These are phyloP conservation scores for Eupithecia pulchellata DNA, from an alignment of 2,888 invertebrate genomes.

Conservation along the genomic window DNA sequence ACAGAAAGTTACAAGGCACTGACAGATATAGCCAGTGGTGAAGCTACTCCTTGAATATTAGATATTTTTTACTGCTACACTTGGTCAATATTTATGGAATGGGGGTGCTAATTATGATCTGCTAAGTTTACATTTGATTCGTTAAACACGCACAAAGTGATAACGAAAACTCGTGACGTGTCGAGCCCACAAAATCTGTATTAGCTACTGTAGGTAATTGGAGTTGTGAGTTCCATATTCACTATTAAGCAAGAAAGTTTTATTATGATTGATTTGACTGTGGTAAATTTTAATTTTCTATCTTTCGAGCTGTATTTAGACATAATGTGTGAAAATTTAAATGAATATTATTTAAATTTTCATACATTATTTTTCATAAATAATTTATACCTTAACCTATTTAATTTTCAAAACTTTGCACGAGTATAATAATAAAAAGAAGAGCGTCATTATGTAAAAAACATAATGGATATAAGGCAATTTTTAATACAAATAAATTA, in stretches of 20 bases:
- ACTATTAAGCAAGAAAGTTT: not conserved
- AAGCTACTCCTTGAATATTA: too few relatives aligned
- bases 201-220: not conserved
- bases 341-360: not conserved
- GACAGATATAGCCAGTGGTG: too few relatives aligned
- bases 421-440: too few relatives aligned
- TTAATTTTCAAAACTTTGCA: too few relatives aligned
- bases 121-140: not conserved
- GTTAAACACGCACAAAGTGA: slow-evolving; percentile 9
- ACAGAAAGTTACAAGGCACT: too few relatives aligned
- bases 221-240: not conserved
- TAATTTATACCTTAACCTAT: too few relatives aligned
- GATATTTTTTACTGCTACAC: not conserved
- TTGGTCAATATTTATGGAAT: not conserved
- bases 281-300: not conserved
- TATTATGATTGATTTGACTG: not conserved
- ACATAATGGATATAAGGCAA: too few relatives aligned
- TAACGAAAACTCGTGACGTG: slow-evolving; percentile 24
- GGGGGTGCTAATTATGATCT: slow-evolving; percentile 6
- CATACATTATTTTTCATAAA: too few relatives aligned
- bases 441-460: too few relatives aligned
- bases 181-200: slow-evolving; percentile 1
- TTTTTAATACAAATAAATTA: too few relatives aligned
- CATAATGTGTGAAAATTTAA: not conserved
- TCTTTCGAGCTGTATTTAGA: not conserved